These are phyloP conservation scores for Oophaga pumilio DNA, from an alignment of 2,113 vertebrate genomes.

Conservation along the genomic window DNA sequence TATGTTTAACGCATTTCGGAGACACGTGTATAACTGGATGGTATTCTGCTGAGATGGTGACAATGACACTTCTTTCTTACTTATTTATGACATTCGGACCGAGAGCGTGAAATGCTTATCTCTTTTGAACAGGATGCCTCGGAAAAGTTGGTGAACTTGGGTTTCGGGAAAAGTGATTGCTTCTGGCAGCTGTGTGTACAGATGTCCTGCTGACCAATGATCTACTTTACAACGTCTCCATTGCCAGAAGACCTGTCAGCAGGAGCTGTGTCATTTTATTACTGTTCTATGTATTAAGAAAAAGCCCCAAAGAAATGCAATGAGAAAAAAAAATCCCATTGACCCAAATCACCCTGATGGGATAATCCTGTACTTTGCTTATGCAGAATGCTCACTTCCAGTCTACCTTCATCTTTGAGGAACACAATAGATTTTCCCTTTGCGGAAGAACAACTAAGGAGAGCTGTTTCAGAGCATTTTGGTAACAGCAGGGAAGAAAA, in stretches of 20 bases:
- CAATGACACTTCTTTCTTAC: slow-evolving; percentile 57
- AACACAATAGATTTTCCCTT: not conserved
- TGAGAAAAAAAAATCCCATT: not conserved
- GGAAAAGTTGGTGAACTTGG: slow-evolving; percentile 57
- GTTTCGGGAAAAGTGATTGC: slow-evolving; percentile 23
- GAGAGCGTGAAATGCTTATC: slow-evolving; percentile 62
- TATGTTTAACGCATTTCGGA: not conserved
- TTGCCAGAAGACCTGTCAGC: not conserved
- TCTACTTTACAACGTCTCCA: slow-evolving; percentile 25
- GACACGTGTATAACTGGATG: slow-evolving; percentile 60
- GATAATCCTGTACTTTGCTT: not conserved
- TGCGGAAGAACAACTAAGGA: not conserved
- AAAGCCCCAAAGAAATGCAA: not conserved
- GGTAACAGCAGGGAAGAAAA: not conserved
- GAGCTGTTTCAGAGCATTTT: not conserved
- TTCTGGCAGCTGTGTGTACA: slow-evolving; percentile 38
- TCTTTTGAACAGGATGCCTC: slow-evolving; percentile 49
- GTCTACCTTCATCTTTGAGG: not conserved
- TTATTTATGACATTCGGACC: slow-evolving; percentile 60
- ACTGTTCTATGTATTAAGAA: not conserved
- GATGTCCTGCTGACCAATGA: slow-evolving; percentile 12
- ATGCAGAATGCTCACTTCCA: not conserved
- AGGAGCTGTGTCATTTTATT: not conserved
- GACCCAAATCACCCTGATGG: not conserved
- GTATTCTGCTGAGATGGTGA: slow-evolving; percentile 58